A percentile compares a stretch with the other conserved stretches of the same genome.
These are phyloP conservation scores for Anthoscopus minutus DNA, from an alignment of 2,113 vertebrate genomes.

Conservation along the genomic window DNA sequence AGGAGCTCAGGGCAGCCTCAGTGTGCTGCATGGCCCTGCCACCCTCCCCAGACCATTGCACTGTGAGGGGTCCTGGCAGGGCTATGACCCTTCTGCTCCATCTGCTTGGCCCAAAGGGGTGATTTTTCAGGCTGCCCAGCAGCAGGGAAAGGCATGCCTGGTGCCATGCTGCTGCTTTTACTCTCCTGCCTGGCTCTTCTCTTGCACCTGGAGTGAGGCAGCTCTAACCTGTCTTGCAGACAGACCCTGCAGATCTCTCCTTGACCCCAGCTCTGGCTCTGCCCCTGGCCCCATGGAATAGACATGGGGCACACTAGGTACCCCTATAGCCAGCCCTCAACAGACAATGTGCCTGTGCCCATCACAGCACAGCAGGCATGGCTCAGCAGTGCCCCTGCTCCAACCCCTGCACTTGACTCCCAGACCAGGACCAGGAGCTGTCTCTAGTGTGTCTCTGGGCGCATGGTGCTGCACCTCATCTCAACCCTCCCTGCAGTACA, in stretches of 20 bases:
- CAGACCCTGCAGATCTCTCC: not conserved
- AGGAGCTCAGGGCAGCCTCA: not conserved
- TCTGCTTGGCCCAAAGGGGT: not conserved
- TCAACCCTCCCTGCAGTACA: not conserved
- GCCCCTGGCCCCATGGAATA: not conserved
- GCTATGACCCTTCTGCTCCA: not conserved
- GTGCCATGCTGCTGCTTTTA: not conserved
- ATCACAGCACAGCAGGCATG: not conserved
- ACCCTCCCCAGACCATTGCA: not conserved
- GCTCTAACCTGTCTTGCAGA: not conserved
- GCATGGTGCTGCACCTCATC: not conserved
- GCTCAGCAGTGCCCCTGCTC: not conserved
- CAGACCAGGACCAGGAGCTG: not conserved
- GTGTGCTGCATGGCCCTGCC: not conserved
- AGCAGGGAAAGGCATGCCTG: not conserved
- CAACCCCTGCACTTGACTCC: not conserved
- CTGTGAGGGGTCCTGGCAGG: not conserved
- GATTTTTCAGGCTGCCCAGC: not conserved
- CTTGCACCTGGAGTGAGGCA: not conserved
- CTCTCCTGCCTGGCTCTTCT: not conserved
- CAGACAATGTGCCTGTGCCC: fast-evolving
- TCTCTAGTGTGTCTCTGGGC: not conserved
- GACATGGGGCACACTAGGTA: fast-evolving
- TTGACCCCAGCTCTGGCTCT: fast-evolving
- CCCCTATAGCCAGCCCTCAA: not conserved